Conservation (phyloP, 2,888 invertebrate species). For the Ganaspis brasiliensis region DNA sequence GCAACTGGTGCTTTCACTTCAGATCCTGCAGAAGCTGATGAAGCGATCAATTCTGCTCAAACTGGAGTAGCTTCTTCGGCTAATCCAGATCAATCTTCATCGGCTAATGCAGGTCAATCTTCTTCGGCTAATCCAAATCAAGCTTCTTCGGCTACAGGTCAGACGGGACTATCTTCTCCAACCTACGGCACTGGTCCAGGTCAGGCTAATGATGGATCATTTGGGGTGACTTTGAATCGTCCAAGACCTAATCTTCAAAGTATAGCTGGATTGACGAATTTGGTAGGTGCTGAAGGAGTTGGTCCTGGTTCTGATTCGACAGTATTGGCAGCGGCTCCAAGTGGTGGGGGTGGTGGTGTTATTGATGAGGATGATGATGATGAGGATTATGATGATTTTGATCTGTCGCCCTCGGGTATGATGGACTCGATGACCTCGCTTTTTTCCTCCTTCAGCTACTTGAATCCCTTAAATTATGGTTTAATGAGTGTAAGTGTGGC, state of each 20-base stretch:
- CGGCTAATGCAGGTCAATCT: neutral
- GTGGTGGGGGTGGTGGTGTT: constrained; percentile 37
- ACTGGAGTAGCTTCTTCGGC: constrained; percentile 15
- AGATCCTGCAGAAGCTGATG: constrained; percentile 29
- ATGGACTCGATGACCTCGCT: constrained; percentile 82
- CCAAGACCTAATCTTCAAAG: constrained; percentile 47
- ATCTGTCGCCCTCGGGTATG: constrained; percentile 76
- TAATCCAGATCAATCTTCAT: neutral
- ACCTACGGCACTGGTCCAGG: constrained; percentile 43
- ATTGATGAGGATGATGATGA: constrained; percentile 78
- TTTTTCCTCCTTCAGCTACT: constrained; percentile 82
- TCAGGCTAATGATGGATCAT: constrained; percentile 56
- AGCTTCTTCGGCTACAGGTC: neutral
- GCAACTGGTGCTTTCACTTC: constrained; percentile 47
- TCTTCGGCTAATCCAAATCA: constrained; percentile 21
- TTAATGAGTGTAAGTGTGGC: constrained; percentile 84
- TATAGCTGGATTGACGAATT: constrained; percentile 42
- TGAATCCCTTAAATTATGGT: constrained; percentile 84
- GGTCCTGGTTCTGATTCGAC: constrained; percentile 28
- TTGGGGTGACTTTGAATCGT: neutral
- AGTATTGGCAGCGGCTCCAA: constrained; percentile 18
- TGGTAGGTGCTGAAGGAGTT: constrained; percentile 11
- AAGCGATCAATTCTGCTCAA: neutral
- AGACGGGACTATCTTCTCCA: constrained; percentile 10
- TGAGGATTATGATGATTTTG: constrained; percentile 81